phyloP scores from a whole-genome alignment of 2,797 vertebrate genomes.

The Centropyge bicolor region DNA sequence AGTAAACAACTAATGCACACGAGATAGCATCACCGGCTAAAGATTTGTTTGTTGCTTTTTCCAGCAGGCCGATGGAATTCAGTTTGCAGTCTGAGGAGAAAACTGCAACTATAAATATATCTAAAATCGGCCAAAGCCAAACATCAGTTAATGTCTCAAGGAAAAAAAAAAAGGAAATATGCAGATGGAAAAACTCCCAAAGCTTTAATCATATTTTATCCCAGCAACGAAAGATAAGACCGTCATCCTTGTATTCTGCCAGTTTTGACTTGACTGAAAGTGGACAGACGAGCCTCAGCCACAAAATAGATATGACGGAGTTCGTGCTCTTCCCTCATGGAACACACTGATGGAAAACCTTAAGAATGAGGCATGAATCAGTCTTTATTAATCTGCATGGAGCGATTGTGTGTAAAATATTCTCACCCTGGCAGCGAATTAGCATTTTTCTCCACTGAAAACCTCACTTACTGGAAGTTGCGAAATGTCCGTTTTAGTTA shows the following conservation, averaged over 20 bases:
- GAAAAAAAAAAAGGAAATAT: conserved; percentile 48
- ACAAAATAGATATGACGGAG: conserved; percentile 42
- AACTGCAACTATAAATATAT: conserved; percentile 49
- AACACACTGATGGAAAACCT: conserved; percentile 45
- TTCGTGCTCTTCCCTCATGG: conserved; percentile 23
- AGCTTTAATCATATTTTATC: conserved; percentile 62
- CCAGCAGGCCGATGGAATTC: conserved; percentile 31
- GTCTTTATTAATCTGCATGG: conserved; percentile 59
- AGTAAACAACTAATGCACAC: conserved; percentile 43
- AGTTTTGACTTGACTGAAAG: conserved; percentile 55
- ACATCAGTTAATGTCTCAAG: conserved; percentile 40
- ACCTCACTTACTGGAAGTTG: conserved; percentile 72
- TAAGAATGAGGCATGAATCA: conserved; percentile 51
- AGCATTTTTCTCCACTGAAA: conserved; percentile 62
- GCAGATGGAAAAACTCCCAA: conserved; percentile 38
- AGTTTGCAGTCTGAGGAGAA: conserved; percentile 41
- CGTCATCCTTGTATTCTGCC: conserved; percentile 37
- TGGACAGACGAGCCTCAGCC: conserved; percentile 14
- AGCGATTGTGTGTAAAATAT: conserved; percentile 63
- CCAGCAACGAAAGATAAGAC: conserved; percentile 51
- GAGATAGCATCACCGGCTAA: conserved; percentile 31
- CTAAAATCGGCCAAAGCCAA: conserved; percentile 37
- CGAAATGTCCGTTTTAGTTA: conserved; percentile 54
- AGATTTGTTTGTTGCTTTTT: conserved; percentile 51
- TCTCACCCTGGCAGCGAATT: conserved; percentile 58